Conservation (phyloP, 2,888 invertebrate species). For the Xestia rhomboidea region DNA sequence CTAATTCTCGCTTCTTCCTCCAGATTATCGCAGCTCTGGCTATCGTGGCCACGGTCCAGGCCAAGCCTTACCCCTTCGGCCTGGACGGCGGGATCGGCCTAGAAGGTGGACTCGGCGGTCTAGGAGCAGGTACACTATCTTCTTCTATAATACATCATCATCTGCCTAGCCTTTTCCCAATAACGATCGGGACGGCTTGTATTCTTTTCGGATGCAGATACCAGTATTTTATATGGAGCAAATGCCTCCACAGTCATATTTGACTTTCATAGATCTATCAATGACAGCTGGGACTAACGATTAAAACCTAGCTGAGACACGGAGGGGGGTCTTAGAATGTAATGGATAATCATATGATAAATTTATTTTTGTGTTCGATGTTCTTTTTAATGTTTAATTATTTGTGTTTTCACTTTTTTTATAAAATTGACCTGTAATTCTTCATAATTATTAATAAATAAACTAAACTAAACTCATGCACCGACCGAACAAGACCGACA, state of each 20-base stretch:
- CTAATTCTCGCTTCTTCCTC: neutral
- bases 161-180: neutral
- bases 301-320: neutral
- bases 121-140: conserved; percentile 3
- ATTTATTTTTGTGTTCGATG: too few relatives aligned
- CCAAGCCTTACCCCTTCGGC: conserved; percentile 40
- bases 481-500: neutral
- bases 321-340: neutral
- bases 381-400: too few relatives aligned
- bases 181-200: neutral
- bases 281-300: neutral
- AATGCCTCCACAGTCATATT: neutral
- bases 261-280: neutral
- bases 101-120: neutral
- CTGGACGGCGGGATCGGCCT: neutral
- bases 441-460: too few relatives aligned
- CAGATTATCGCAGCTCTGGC: conserved; percentile 55
- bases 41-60: conserved; percentile 49
- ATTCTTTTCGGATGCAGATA: neutral
- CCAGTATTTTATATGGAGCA: too few relatives aligned
- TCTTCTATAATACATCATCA: neutral
- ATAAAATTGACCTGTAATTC: too few relatives aligned
- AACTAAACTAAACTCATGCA: too few relatives aligned
- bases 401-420: too few relatives aligned
- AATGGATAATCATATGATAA: too few relatives aligned